Percentiles rank a stretch among this genome's conserved stretches.
Evolutionary conservation across 2,797 vertebrate genomes (phyloP).

Genomic region (Capromys pilorides): DNA sequence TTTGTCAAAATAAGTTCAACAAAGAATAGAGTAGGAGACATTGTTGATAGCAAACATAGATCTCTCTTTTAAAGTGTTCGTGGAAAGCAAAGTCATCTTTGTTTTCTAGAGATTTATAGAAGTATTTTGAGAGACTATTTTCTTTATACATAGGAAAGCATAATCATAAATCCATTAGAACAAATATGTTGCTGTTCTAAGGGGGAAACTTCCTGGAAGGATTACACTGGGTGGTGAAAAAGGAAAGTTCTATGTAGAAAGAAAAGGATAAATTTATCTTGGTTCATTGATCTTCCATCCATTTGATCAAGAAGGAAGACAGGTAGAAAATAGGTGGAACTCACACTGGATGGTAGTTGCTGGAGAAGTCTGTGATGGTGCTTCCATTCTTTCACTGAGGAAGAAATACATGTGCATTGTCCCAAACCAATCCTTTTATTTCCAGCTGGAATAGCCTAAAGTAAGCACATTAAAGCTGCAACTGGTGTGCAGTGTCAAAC

Average conservation of each 20-base stretch:
- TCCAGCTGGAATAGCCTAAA: neutral
- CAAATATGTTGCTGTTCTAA: neutral
- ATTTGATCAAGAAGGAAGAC: neutral
- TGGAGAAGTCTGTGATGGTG: neutral
- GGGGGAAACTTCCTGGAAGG: neutral
- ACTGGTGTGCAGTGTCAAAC: neutral
- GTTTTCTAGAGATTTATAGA: neutral
- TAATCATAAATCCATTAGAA: neutral
- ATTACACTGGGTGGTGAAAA: neutral
- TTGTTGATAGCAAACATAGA: neutral
- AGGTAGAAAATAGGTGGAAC: neutral
- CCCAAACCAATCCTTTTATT: neutral
- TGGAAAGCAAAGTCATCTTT: neutral
- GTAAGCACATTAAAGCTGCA: neutral
- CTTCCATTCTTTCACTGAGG: neutral
- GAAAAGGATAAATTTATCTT: neutral
- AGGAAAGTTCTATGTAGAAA: neutral
- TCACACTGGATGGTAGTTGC: no score
- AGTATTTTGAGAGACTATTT: neutral
- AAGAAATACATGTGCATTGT: neutral
- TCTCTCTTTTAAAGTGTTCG: neutral
- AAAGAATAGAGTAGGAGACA: neutral
- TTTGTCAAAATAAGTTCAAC: neutral
- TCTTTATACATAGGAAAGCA: slow-evolving; percentile 12
- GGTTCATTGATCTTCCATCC: neutral